Base-by-base conservation (phyloP, 2,888 invertebrate species). In the Caenorhabditis plicata region DNA sequence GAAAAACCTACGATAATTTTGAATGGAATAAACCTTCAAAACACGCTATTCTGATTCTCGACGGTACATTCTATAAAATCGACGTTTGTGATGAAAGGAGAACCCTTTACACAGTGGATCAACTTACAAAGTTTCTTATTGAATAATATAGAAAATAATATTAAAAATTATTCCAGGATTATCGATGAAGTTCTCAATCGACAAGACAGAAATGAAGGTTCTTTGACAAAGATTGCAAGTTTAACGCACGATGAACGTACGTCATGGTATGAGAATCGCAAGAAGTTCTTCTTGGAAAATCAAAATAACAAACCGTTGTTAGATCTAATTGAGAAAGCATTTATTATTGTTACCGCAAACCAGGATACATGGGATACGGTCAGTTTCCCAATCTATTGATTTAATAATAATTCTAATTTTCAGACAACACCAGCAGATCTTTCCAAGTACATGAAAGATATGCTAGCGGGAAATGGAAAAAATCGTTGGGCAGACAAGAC, bases 401-500 rank as follows among this genome's bases (percentile, higher is more conserved):
- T 33, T 7, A 17, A 33, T 33, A 7, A 20, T 11, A 19, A 8
- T 7, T 4, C 22, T 22, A 20, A 38, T 20, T 38, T 38, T 5
- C 15, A 38, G 38, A 22, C 4, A 4, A 7, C 17, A 4, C 38
- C 38, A 20, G 38, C 5, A 19, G 35, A 35, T 38, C 39, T 74
- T 3, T 62, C 69, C 33, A 49, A 43, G 15, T 75, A 63, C 45
- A 42, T 74, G 62, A 43, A 48, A 15, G 48, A 57, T 13, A 67
- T 65, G 64, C 44, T 78, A n/a, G 65, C 74, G 1, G 77, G 77
- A 25, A 54, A 74, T 32, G 75, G 75, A 50, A 45, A 48, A 0
- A 73, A 77, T 39, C 57, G 77, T 38, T 78, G 78, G 78, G 68
- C 51, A 9, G 77, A 78, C 60, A 78, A 78, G 53, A 67, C 73